Evolutionary conservation across 2,888 invertebrate genomes (phyloP).

Genomic region (Quadroppia sp.): DNA sequence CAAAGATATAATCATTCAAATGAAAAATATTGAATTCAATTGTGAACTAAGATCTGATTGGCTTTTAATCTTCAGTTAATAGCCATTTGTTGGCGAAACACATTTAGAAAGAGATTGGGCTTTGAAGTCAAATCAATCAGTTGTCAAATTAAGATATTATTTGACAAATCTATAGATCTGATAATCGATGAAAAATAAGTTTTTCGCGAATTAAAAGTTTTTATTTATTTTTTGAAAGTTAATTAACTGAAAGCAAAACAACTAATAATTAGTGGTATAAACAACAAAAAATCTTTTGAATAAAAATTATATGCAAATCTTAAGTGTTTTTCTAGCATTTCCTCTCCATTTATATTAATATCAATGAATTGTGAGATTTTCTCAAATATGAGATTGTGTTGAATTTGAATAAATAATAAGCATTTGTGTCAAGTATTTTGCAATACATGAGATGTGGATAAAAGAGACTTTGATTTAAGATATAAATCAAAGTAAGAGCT

Average conservation of each 20-base stretch:
- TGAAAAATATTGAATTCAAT: background rate
- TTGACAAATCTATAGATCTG: too few species aligned
- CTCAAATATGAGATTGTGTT: background rate
- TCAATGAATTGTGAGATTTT: background rate
- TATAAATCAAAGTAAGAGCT: background rate
- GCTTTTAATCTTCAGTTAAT: background rate
- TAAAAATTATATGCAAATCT: background rate
- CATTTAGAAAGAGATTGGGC: background rate
- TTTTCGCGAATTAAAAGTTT: too few species aligned
- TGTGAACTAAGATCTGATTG: background rate
- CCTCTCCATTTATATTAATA: background rate
- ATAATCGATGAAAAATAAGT: too few species aligned
- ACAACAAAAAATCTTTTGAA: background rate
- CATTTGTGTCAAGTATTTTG: conserved; percentile 21
- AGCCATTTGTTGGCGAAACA: background rate
- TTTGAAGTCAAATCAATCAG: background rate
- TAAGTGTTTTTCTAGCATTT: background rate
- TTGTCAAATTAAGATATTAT: background rate
- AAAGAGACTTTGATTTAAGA: conserved; percentile 1
- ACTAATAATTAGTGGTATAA: background rate
- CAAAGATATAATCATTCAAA: conserved; percentile 1
- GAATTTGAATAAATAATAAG: background rate
- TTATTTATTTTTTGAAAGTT: background rate
- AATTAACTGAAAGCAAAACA: background rate
- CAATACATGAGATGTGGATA: background rate